Base-by-base conservation (phyloP, 2,113 vertebrate species). In the Nannospalax galili region DNA sequence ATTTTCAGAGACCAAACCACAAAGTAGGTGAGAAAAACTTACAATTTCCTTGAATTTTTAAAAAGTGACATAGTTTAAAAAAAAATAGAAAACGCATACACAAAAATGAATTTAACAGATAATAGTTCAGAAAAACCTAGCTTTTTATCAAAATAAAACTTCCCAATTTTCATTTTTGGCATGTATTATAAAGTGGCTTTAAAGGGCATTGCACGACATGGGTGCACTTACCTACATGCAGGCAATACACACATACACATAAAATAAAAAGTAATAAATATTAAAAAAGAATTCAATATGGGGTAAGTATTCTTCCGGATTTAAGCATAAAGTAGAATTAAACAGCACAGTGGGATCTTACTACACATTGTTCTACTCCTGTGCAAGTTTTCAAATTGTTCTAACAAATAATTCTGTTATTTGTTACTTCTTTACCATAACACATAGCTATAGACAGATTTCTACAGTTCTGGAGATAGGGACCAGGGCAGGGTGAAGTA, bases 81-180 rank as follows among this genome's bases (percentile, higher is more conserved):
- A 84, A 73, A 82, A 58, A 67, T 75, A 0, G 84, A 37, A 19
- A 89, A 85, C 45, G 35, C 10, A 85, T 73, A 52, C 77, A 79
- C 35, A 48, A 81, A 7, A 86, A 62, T 42, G 2, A 88, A 92
- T 72, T 67, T 65, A 26, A 91, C 14, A 92, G 32, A 48, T 20
- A 88, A 85, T 12, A 75, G 11, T 69, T 48, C 30, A 67, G 65
- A 91, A 94, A 81, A 91, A 91, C 30, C 28, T 2, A 58, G 35
- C n/a, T 64, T 88, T 94, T 91, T 62, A 92, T 35, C 65, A 93
- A 90, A 92, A 96, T 74, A 92, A 85, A 94, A 95, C 84, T 20
- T 70, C 26, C 65, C 67, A 84, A 86, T 78, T 85, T 58, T n/a
- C 58, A 65, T 42, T 92, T 95, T 35, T 7, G 82, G 6, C 35